Evolutionary conservation across 1,140 invertebrate species (phyloP), one percentile per base, ranked within the genome.

Genomic region (Hypothenemus hampei): DNA sequence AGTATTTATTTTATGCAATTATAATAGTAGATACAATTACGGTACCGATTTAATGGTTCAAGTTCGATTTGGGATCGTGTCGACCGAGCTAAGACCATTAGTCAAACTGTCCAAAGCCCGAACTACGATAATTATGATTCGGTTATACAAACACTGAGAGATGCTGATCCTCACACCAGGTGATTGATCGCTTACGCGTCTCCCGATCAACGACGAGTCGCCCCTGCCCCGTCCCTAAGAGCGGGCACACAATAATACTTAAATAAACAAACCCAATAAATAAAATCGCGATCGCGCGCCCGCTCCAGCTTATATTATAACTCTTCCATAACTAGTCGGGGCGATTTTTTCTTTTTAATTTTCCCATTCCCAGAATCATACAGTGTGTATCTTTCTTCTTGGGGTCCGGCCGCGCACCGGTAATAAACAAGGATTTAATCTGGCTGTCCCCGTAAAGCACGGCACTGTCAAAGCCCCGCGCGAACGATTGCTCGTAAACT

Each of bases 401-500:
- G 39, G 11, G 20, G 49, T 52, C 39, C 35, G 22, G 39, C 49
- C 29, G 49, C 29, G n/a, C n/a, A n/a, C n/a, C n/a, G n/a, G n/a
- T n/a, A 31, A 52, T 52, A 52, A 52, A 52, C 49, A 52, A 52
- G 49, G 49, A 52, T 52, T 52, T 52, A 52, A 52, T 52, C 49
- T 52, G 39, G 39, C 49, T 44, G 49, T 52, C 49, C 49, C 49
- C 49, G 49, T 52, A 52, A 52, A 52, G 49, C 49, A 52, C 49
- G 49, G 49, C 49, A 52, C 49, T 52, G 49, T 52, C 49, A 52
- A 52, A 52, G 18, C 6, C 39, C 20, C 46, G 29, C 39, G 24
- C n/a, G 49, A n/a, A 18, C 22, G 48, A 26, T 18, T 26, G 49
- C 39, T 52, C 49, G 40, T 52, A 52, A 52, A 52, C 26, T 52